phyloP scores from a whole-genome alignment of 2,888 invertebrate species.

The Synergus japonicus region DNA sequence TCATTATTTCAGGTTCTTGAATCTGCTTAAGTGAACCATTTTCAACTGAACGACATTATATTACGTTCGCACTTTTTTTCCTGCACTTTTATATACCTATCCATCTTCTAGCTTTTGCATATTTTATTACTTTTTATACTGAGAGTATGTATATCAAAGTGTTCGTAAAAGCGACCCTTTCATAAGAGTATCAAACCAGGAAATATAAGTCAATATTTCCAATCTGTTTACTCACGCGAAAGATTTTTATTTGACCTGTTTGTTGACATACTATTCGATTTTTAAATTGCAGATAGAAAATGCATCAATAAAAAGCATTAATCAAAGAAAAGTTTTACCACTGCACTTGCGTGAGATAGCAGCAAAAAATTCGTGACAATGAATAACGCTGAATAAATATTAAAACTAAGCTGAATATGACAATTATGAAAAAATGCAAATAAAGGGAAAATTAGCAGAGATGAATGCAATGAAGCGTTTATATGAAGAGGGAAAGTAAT shows the following conservation, averaged over 20 bases:
- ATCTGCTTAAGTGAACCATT: neutral
- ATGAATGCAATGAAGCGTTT: slow-evolving; percentile 12
- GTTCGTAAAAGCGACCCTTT: slow-evolving; percentile 14
- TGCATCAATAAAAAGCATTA: neutral
- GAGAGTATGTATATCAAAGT: slow-evolving; percentile 1
- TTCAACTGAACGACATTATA: no score
- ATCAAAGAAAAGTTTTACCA: neutral
- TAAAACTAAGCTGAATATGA: neutral
- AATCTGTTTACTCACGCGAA: slow-evolving; percentile 11
- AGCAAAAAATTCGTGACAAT: neutral
- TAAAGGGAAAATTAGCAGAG: neutral
- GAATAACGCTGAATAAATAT: neutral
- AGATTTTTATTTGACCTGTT: neutral
- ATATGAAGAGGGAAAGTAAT: slow-evolving; percentile 6
- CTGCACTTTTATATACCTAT: neutral
- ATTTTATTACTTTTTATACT: neutral
- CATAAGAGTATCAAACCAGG: slow-evolving; percentile 13
- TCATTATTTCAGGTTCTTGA: neutral
- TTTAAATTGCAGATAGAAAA: neutral
- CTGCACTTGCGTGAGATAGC: neutral
- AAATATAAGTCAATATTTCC: slow-evolving; percentile 35
- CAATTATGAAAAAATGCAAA: slow-evolving; percentile 5
- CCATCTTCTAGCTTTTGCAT: neutral
- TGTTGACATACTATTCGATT: neutral
- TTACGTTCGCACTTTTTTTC: no score